A percentile compares a stretch with the other conserved stretches of the same genome.
These are phyloP conservation scores for Eupithecia subumbrata DNA, from an alignment of 2,888 invertebrate species.

Conservation along the genomic window DNA sequence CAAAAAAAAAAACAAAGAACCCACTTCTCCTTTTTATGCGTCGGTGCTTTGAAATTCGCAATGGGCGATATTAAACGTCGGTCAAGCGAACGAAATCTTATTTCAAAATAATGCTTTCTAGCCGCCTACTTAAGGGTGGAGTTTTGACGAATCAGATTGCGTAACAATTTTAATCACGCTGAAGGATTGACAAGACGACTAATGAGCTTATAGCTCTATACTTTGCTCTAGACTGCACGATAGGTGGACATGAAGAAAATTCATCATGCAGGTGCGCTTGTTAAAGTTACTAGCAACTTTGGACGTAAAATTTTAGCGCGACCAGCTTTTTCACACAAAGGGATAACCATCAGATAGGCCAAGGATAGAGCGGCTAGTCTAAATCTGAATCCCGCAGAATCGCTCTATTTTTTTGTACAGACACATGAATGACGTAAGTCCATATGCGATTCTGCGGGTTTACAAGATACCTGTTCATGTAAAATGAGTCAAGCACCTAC, in stretches of 20 bases:
- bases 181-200: neutral
- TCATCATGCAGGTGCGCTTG: neutral
- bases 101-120: neutral
- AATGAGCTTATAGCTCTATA: neutral
- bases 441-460: neutral
- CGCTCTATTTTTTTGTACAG: neutral
- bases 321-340: neutral
- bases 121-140: neutral
- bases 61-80: neutral
- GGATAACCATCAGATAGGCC: conserved; percentile 2
- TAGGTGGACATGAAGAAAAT: neutral
- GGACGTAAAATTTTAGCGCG: neutral
- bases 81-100: neutral
- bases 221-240: neutral
- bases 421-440: neutral
- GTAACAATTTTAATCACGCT: neutral
- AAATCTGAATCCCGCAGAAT: neutral
- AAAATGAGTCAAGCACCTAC: neutral
- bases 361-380: neutral
- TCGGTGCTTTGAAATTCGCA: neutral
- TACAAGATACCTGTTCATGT: neutral
- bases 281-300: neutral
- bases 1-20: neutral
- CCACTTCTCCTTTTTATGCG: neutral
- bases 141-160: neutral